Evolutionary conservation across 1,140 invertebrate genomes (phyloP), one percentile per base, ranked within the genome.

Genomic region (Caenorhabditis elegans): DNA sequence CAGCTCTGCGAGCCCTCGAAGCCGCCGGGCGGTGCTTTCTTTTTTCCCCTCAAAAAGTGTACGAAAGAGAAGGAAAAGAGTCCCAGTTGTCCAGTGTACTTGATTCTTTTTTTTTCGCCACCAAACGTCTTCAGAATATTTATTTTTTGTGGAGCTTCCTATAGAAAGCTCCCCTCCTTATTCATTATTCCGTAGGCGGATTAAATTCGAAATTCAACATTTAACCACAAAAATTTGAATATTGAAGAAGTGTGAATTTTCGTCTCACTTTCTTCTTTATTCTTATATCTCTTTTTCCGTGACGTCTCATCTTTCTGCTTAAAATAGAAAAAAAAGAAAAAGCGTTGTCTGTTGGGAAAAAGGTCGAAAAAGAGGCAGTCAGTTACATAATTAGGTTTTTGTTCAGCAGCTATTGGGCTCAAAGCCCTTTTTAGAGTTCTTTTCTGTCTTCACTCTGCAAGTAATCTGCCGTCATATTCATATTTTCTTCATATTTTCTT

Each of bases 381-480:
- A 22, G 60, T 70, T 34, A 43, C 60, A 70, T 70, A 39, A 70
- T 70, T 70, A 70, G 60, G 60, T 70, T 70, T 70, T 39, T 39
- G 5, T 34, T 39, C 31, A 24, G 34, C 34, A n/a, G n/a, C n/a
- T n/a, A n/a, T n/a, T 70, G 8, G n/a, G 34, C 60, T 43, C 34
- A 10, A 1, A 31, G 8, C 17, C n/a, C 26, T 70, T 17, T 39
- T n/a, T n/a, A n/a, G n/a, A n/a, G n/a, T n/a, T n/a, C n/a, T n/a
- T n/a, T n/a, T n/a, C n/a, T n/a, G n/a, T n/a, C n/a, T n/a, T n/a
- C n/a, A 15, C 53, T 17, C 15, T 31, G 3, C 5, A 8, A 60
- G 28, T 17, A 6, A n/a, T n/a, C n/a, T n/a, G n/a, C n/a, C n/a
- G n/a, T n/a, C n/a, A n/a, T n/a, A n/a, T n/a, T n/a, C n/a, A n/a